Conservation (phyloP, 1,140 invertebrate genomes). For the Linepithema humile region DNA sequence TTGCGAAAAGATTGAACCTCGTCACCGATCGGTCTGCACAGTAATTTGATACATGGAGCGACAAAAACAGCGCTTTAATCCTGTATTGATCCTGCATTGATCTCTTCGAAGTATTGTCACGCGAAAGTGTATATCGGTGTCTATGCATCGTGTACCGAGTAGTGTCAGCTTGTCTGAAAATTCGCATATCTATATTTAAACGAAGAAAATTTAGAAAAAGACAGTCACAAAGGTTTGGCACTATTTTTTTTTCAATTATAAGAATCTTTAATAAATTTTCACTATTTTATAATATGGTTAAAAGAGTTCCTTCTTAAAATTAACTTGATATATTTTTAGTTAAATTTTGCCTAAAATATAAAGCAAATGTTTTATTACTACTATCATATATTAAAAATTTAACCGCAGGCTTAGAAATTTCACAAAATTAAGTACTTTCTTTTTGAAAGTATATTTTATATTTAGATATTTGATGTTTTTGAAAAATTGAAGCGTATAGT, state of each 20-base stretch:
- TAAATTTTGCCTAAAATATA: neutral
- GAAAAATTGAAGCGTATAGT: neutral
- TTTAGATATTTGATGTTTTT: neutral
- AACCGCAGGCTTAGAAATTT: neutral
- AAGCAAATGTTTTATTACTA: neutral
- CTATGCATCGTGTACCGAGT: too few species aligned
- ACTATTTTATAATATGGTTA: neutral
- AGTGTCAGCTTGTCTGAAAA: neutral
- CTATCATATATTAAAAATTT: neutral
- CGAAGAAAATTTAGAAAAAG: neutral
- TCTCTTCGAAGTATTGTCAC: neutral
- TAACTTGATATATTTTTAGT: neutral
- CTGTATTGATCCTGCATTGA: conserved; percentile 6
- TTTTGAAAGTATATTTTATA: neutral
- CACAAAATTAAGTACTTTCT: neutral
- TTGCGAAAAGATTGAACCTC: conserved; percentile 32
- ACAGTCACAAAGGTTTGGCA: neutral
- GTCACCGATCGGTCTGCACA: conserved; percentile 25
- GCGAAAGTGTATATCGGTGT: neutral
- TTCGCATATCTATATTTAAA: neutral
- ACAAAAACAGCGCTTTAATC: conserved; percentile 12
- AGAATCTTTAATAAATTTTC: neutral
- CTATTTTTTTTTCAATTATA: neutral
- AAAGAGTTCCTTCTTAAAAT: neutral
- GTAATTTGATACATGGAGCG: conserved; percentile 20